Base-by-base conservation (phyloP, 2,888 invertebrate genomes). In the Neocrepidodera transversa region DNA sequence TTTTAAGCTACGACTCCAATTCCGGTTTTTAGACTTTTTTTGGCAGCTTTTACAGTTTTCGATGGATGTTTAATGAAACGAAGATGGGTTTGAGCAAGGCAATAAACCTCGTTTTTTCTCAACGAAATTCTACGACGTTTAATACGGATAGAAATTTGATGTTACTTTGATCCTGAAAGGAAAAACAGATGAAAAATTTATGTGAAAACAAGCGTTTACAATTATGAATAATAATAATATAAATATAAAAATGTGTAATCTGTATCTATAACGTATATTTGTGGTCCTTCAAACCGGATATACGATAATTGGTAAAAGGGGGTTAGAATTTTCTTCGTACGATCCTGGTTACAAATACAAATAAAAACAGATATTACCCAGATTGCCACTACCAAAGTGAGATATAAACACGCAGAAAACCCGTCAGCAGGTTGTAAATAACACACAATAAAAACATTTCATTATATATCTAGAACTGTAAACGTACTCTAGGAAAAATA, bases 41-140 rank as follows among this genome's bases (percentile, higher is more conserved):
- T 47, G 43, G 42, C 13, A 23, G 42, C 32, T 60, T 53, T 60
- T 60, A 55, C 54, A 36, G 43, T 47, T 28, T 54, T 63, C 63
- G 58, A 60, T 60, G 60, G 60, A 45, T 55, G 63, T 51, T 63
- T 55, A 63, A 63, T 63, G 58, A 60, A 63, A 63, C 55, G 60
- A 30, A 52, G 63, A 58, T 58, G 18, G 51, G 49, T 49, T n/a
- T 54, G 51, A 48, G 43, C 49, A 43, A 32, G 23, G 63, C 45
- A 57, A 56, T 62, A 58, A 60, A 63, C 51, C 51, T 55, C 52
- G 59, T 60, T 63, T n/a, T 43, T 60, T 58, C 48, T 60, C 30
- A 23, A 42, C 26, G 38, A 57, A 63, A 30, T 57, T 43, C 38
- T 49, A 49, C 43, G 48, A n/a, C 32, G 20, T 32, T 54, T 54